Base-by-base conservation (phyloP, 2,113 vertebrate genomes). In the Rhadina sibilatrix region DNA sequence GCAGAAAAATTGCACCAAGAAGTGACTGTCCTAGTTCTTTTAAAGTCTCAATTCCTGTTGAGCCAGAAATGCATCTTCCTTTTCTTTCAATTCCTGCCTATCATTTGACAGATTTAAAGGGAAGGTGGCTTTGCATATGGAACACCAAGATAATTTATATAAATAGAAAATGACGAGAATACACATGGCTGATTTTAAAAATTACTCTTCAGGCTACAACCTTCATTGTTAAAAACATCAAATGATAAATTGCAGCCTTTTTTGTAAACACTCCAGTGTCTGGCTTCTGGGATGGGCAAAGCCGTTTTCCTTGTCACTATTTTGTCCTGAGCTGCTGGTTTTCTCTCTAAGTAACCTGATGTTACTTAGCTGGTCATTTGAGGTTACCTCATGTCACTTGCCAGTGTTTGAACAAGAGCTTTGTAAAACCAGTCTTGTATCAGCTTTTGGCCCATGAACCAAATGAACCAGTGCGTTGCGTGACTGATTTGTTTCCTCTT, bases 381-480 rank as follows among this genome's bases (percentile, higher is more conserved):
- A 85, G 60, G 38, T 82, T 85, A 30, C 22, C 35, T 85, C 30
- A 21, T 11, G 17, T 80, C 42, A 69, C 59, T 21, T 9, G 15
- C 17, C 54, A 52, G 31, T 61, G 54, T 79, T 89, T 79, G 46
- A 86, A 46, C 66, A 70, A 46, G 6, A 2, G 27, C 33, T 91
- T 74, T 85, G 64, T 69, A 83, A 61, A 86, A 30, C 33, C 68
- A 81, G 47, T 59, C 64, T 87, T 71, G 20, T 82, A 35, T 80
- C 59, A 80, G 50, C 44, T 56, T 69, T 72, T 80, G 79, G 57
- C 71, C 59, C 38, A 20, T 10, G 20, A 33, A 24, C 28, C 63
- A 59, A 87, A n/a, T 0, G 5, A 83, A 38, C 25, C 46, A 5
- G 61, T 0, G 1, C 3, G 2, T n/a, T 90, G 54, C 0, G 0